These are phyloP conservation scores for Notolabrus celidotus DNA, from an alignment of 2,797 vertebrate genomes.

Conservation along the genomic window DNA sequence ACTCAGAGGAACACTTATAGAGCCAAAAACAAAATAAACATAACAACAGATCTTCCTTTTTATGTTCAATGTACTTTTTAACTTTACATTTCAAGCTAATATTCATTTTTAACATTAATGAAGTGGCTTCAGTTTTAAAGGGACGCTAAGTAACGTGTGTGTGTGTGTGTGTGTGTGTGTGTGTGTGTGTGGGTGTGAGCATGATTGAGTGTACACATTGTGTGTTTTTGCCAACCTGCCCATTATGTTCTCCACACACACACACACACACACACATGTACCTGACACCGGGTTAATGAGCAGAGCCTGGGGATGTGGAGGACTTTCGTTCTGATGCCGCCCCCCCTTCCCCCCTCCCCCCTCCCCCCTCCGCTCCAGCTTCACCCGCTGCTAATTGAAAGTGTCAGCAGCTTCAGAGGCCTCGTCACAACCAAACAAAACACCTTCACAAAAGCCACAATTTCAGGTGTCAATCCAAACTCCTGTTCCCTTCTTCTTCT, in stretches of 20 bases:
- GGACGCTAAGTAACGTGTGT: no score
- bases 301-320: not conserved
- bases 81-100: no score
- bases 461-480: slow-evolving; percentile 12
- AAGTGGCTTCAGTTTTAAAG: not conserved
- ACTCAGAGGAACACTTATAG: not conserved
- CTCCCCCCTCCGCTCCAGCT: not conserved
- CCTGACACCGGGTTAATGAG: slow-evolving; percentile 20
- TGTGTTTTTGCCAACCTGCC: slow-evolving; percentile 7
- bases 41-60: no score
- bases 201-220: not conserved
- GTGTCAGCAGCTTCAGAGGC: slow-evolving; percentile 36
- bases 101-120: no score
- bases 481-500: not conserved
- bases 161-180: not conserved
- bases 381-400: slow-evolving; percentile 37
- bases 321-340: slow-evolving; percentile 8
- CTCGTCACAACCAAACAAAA: slow-evolving; percentile 7
- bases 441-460: slow-evolving; percentile 10
- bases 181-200: not conserved
- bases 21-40: no score
- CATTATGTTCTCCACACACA: not conserved
- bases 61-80: no score
- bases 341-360: not conserved
- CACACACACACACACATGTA: not conserved